These are phyloP conservation scores for Drosophila nigromelanica DNA, from an alignment of 1,140 invertebrate species.

Conservation along the genomic window DNA sequence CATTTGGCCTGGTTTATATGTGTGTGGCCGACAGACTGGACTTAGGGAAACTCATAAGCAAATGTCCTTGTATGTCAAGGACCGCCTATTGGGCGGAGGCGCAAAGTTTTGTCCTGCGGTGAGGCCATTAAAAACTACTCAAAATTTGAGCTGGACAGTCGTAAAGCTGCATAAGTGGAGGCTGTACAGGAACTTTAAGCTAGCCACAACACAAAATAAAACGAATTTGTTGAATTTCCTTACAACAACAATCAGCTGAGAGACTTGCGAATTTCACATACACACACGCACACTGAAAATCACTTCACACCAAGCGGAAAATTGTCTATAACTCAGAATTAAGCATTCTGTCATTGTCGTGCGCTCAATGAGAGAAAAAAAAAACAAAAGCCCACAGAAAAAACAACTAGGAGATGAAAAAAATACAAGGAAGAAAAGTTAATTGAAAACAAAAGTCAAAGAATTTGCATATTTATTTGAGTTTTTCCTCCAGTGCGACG, in stretches of 20 bases:
- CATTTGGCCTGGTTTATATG: constrained; percentile 3
- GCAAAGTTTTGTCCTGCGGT: constrained; percentile 57
- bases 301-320: constrained; percentile 36
- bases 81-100: constrained; percentile 50
- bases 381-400: constrained; percentile 19
- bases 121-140: constrained; percentile 78
- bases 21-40: constrained; percentile 28
- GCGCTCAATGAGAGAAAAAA: background rate
- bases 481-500: constrained; percentile 31
- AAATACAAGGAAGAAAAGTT: constrained; percentile 55
- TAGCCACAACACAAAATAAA: constrained; percentile 35
- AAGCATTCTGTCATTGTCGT: constrained; percentile 45
- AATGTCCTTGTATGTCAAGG: constrained; percentile 17
- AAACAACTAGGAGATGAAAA: background rate
- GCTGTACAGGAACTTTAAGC: constrained; percentile 12
- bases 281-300: constrained; percentile 21
- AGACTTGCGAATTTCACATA: constrained; percentile 8
- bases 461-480: constrained; percentile 79
- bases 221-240: constrained; percentile 68
- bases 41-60: constrained; percentile 31
- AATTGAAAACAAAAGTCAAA: constrained; percentile 80
- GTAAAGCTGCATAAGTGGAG: constrained; percentile 37
- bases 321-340: constrained; percentile 44
- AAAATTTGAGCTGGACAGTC: constrained; percentile 67
- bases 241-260: constrained; percentile 4